Evolutionary conservation across 2,797 vertebrate genomes (phyloP), one percentile per base, ranked within the genome.

Genomic region (Furcifer pardalis): DNA sequence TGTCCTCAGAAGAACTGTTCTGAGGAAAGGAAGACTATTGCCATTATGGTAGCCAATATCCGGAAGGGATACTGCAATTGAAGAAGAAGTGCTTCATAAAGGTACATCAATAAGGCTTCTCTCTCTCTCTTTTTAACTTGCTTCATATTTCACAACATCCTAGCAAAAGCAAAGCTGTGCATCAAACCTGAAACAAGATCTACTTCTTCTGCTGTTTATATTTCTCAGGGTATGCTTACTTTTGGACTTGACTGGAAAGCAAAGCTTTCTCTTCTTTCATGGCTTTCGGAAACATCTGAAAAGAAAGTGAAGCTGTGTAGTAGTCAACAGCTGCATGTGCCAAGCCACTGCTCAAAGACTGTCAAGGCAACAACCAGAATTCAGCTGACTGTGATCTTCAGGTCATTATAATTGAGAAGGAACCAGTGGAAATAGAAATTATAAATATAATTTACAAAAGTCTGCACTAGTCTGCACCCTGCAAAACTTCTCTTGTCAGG

Each of bases 201-300:
- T 35, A 89, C 77, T 79, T 71, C 84, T 93, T 92, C 85, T 85
- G 7, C 32, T 91, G 81, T 92, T 93, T 93, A 82, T 91, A n/a
- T 88, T 81, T 84, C 89, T 91, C 85, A 68, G 63, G 17, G 5
- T 90, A 89, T 66, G 40, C 87, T 89, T 93, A 86, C 85, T 90
- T 46, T 74, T 65, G 62, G 44, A 89, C 84, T 69, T 90, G 66
- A 40, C 85, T 89, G 19, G 23, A 88, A 78, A 85, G 49, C 84
- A 49, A 84, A 88, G 91, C 52, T 66, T 49, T 79, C 40, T 60
- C 90, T 92, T 95, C 83, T 60, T 92, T 66, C 44, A 77, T n/a
- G 40, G 71, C 82, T 65, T 86, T 87, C 90, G 83, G 90, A 93
- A 83, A 77, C 74, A 88, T 91, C 82, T 46, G 77, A 88, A 91